A percentile compares a stretch with the other conserved stretches of the same genome.
These are phyloP conservation scores for Toxonevra muliebris DNA, from an alignment of 2,888 invertebrate species.

Conservation along the genomic window DNA sequence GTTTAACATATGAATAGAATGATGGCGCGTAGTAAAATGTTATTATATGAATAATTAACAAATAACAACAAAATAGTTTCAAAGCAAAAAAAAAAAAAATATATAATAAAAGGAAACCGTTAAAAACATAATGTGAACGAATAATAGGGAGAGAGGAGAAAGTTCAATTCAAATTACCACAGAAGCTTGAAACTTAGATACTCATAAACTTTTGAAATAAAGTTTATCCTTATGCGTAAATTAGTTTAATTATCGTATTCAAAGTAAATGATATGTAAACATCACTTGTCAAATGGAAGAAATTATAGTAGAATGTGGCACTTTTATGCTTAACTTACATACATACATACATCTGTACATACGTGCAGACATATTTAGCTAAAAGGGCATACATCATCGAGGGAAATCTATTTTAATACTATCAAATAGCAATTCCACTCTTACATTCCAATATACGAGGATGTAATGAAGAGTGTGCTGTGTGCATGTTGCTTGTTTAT, in stretches of 20 bases:
- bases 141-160: neutral
- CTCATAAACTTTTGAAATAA: neutral
- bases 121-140: neutral
- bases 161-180: neutral
- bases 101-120: neutral
- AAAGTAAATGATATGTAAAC: constrained; percentile 2
- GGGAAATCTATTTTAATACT: constrained; percentile 3
- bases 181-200: neutral
- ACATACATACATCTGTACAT: no score
- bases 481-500: no score
- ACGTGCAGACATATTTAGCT: neutral
- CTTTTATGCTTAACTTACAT: no score
- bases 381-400: neutral
- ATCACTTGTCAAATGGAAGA: constrained; percentile 1
- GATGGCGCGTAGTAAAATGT: constrained; percentile 7
- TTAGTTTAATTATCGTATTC: constrained; percentile 4
- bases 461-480: no score
- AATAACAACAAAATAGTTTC: constrained; percentile 2
- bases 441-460: no score
- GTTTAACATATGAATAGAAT: neutral
- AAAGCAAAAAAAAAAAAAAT: neutral
- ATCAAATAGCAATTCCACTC: no score
- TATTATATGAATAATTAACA: constrained; percentile 18
- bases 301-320: neutral
- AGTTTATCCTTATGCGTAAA: constrained; percentile 1